phyloP scores from a whole-genome alignment of 35 echinoderm and acorn worm genomes.

The Diadema setosum region DNA sequence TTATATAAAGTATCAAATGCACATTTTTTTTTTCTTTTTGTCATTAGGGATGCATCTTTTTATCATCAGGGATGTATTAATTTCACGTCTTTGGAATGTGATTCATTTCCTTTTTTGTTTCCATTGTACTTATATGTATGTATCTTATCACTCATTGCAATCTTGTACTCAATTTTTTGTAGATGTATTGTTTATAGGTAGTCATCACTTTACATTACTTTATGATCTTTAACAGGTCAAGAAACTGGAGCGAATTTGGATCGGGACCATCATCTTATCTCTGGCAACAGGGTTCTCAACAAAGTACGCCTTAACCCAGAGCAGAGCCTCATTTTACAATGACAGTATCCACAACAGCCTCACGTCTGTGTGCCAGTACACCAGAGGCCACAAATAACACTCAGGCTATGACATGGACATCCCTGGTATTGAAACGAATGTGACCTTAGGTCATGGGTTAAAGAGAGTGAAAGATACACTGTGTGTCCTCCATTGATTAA shows the following conservation, averaged over 20 bases:
- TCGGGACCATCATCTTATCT: constrained; percentile 38
- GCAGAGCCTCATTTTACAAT: neutral
- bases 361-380: neutral
- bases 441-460: neutral
- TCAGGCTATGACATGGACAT: neutral
- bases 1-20: neutral
- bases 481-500: too few relatives aligned
- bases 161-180: neutral
- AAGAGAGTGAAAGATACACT: neutral
- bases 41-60: neutral
- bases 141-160: neutral
- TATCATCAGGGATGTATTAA: neutral
- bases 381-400: neutral
- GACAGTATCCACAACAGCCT: neutral
- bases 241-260: neutral
- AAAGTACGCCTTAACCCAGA: neutral
- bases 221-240: constrained; percentile 12
- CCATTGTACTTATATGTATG: too few relatives aligned
- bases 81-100: neutral
- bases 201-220: neutral
- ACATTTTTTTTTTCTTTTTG: neutral
- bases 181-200: neutral
- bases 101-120: neutral
- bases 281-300: constrained; percentile 60
- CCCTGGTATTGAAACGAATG: neutral